Percentiles rank a stretch among this genome's conserved stretches.
phyloP scores from a whole-genome alignment of 2,113 vertebrate genomes.

The Sturnira hondurensis region DNA sequence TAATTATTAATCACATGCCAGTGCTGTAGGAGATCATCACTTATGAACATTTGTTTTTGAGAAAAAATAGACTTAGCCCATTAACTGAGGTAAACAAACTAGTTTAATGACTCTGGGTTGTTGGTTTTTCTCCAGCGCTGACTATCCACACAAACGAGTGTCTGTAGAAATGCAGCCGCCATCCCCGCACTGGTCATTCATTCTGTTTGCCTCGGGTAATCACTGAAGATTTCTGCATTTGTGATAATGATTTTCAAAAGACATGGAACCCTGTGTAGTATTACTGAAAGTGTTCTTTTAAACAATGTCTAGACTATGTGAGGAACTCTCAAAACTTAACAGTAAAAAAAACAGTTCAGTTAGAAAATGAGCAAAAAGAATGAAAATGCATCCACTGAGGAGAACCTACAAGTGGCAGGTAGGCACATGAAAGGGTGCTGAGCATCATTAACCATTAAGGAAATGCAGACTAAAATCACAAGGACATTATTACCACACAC shows the following conservation, averaged over 20 bases:
- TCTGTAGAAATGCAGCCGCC: slow-evolving; percentile 19
- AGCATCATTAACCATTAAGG: background rate
- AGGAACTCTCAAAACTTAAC: slow-evolving; percentile 36
- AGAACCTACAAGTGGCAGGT: background rate
- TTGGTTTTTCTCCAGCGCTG: slow-evolving; percentile 36
- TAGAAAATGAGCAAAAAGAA: background rate
- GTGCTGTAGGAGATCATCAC: slow-evolving; percentile 67
- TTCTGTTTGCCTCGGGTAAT: background rate
- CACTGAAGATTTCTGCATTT: background rate
- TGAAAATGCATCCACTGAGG: background rate
- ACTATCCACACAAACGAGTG: background rate
- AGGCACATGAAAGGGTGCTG: background rate
- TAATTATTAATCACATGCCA: slow-evolving; percentile 75
- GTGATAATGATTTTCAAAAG: slow-evolving; percentile 36
- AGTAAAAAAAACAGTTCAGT: background rate
- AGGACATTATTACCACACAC: background rate
- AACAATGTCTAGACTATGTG: background rate
- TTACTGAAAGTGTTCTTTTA: slow-evolving; percentile 1
- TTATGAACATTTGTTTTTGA: slow-evolving; percentile 65
- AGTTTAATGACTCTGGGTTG: slow-evolving; percentile 41
- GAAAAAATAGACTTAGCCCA: slow-evolving; percentile 54
- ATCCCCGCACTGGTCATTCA: background rate
- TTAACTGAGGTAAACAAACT: slow-evolving; percentile 61
- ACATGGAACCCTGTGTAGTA: background rate
- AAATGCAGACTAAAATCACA: background rate